Evolutionary conservation across 2,888 invertebrate species (phyloP).

Genomic region (Cantharis flavilabris): DNA sequence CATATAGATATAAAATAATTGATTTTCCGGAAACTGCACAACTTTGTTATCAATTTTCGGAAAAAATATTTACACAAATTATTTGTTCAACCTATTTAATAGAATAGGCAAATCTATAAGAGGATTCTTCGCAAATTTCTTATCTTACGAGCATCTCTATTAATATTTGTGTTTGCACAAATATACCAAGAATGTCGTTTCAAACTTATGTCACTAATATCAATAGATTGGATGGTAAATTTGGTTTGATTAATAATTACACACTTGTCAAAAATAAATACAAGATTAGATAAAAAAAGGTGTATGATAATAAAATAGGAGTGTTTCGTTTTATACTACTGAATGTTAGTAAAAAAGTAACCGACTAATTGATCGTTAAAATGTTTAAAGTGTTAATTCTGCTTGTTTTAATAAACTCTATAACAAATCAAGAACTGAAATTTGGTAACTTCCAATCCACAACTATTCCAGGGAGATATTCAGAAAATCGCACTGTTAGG

Average conservation of each 20-base stretch:
- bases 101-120: neutral
- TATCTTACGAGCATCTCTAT: neutral
- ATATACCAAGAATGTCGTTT: neutral
- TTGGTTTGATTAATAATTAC: neutral
- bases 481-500: slow-evolving; percentile 44
- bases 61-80: neutral
- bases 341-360: neutral
- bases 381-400: neutral
- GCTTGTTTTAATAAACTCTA: neutral
- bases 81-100: neutral
- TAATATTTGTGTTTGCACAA: neutral
- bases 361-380: neutral
- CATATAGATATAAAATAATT: neutral
- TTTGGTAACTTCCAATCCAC: neutral
- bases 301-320: neutral
- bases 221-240: neutral
- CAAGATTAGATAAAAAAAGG: neutral
- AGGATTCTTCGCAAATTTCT: neutral
- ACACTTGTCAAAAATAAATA: neutral
- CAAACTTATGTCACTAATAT: neutral
- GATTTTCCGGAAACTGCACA: neutral
- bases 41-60: neutral
- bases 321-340: neutral
- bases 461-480: neutral
- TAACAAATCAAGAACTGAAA: neutral